Conservation (phyloP, 2,888 invertebrate species). For the Rhabditoides inermis region DNA sequence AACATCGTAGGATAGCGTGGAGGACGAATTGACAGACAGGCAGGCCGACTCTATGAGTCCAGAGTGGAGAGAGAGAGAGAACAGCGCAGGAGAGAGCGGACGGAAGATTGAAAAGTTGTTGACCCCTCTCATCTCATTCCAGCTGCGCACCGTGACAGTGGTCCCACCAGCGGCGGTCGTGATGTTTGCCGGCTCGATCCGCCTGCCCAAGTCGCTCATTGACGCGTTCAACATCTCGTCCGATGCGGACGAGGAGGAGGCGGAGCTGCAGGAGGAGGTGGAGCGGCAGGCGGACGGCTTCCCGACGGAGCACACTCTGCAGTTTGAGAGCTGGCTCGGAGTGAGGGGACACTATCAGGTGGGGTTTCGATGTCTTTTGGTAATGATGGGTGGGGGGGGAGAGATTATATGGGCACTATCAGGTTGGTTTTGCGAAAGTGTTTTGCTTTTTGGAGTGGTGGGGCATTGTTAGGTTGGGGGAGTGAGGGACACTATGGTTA, state of each 20-base stretch:
- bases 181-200: slow-evolving; percentile 67
- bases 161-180: slow-evolving; percentile 74
- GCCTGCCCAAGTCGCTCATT: slow-evolving; percentile 17
- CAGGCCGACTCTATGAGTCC: too few relatives aligned
- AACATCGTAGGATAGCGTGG: too few relatives aligned
- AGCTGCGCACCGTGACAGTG: slow-evolving; percentile 71
- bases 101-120: too few relatives aligned
- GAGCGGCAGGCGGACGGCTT: too few relatives aligned
- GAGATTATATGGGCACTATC: too few relatives aligned
- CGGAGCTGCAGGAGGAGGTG: neutral
- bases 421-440: neutral
- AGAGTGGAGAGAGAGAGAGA: neutral
- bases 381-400: too few relatives aligned
- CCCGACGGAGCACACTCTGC: slow-evolving; percentile 5
- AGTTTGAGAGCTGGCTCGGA: slow-evolving; percentile 5
- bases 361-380: too few relatives aligned
- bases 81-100: neutral
- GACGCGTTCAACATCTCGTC: slow-evolving; percentile 26
- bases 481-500: too few relatives aligned
- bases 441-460: too few relatives aligned
- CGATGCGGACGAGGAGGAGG: neutral
- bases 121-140: slow-evolving; percentile 56
- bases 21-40: too few relatives aligned
- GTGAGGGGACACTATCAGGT: slow-evolving; percentile 5
- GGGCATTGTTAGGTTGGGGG: too few relatives aligned